A percentile compares a stretch with the other conserved stretches of the same genome.
These are phyloP conservation scores for Megaceryle alcyon DNA, from an alignment of 2,797 vertebrate species.

Conservation along the genomic window DNA sequence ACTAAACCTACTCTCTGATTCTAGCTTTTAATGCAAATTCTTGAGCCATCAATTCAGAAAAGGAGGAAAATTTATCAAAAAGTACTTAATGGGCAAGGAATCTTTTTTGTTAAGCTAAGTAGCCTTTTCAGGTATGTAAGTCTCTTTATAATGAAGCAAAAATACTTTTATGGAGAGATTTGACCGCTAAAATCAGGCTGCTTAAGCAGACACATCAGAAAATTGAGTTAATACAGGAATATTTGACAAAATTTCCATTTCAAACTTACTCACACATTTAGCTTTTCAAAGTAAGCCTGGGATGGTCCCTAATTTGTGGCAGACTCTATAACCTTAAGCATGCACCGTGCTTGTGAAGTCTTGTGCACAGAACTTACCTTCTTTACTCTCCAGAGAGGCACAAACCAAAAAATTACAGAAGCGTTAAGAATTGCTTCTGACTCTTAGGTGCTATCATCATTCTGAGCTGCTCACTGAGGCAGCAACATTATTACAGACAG, in stretches of 20 bases:
- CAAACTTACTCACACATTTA: not conserved
- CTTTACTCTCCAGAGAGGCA: slow-evolving; percentile 79
- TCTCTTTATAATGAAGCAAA: not conserved
- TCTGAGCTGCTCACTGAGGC: slow-evolving; percentile 38
- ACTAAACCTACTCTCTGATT: not conserved
- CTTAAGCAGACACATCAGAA: not conserved
- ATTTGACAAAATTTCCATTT: not conserved
- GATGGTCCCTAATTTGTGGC: slow-evolving; percentile 17
- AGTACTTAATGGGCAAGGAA: not conserved
- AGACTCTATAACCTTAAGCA: slow-evolving; percentile 13
- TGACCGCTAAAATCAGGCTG: not conserved
- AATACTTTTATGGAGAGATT: not conserved
- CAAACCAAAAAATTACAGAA: slow-evolving; percentile 68
- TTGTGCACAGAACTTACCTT: slow-evolving; percentile 68
- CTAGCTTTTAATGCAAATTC: not conserved
- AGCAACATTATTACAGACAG: not conserved
- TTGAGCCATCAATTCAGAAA: not conserved
- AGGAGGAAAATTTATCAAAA: not conserved
- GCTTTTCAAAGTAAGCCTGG: slow-evolving; percentile 60
- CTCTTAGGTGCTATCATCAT: not conserved
- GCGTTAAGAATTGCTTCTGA: slow-evolving; percentile 49
- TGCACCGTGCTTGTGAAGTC: slow-evolving; percentile 49
- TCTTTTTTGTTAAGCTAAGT: not conserved
- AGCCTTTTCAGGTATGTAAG: not conserved
- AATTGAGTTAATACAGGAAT: not conserved